Conservation (phyloP, 2,888 invertebrate genomes). For the Conchocele bisecta region DNA sequence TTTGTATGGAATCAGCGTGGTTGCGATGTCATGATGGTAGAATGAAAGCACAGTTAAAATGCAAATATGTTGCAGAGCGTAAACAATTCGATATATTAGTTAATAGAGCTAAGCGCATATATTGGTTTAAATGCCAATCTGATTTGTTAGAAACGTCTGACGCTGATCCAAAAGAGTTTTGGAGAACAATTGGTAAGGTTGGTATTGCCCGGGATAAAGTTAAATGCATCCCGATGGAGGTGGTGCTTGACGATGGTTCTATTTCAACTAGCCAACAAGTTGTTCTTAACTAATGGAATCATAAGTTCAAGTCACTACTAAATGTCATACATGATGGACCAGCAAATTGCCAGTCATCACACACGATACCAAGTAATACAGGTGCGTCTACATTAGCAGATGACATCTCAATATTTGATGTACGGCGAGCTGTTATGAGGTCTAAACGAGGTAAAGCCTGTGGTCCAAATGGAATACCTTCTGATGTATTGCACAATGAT, state of each 20-base stretch:
- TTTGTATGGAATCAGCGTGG: too few species aligned
- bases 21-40: too few species aligned
- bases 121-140: neutral
- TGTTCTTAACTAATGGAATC: neutral
- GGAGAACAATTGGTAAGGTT: slow-evolving; percentile 7
- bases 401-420: neutral
- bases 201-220: neutral
- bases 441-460: slow-evolving; percentile 28
- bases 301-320: neutral
- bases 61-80: neutral
- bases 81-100: neutral
- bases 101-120: neutral
- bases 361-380: neutral
- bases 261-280: neutral
- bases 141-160: neutral
- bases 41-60: too few species aligned
- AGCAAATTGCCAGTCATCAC: neutral
- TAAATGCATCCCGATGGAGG: neutral
- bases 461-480: slow-evolving; percentile 20
- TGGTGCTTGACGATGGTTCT: neutral
- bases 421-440: slow-evolving; percentile 1
- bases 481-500: slow-evolving; percentile 17
- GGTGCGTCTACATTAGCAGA: neutral
- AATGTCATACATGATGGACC: too few species aligned
- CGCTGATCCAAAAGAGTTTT: neutral